Conservation (phyloP, 2,888 invertebrate species). For the Melikaiella ostensackeni region DNA sequence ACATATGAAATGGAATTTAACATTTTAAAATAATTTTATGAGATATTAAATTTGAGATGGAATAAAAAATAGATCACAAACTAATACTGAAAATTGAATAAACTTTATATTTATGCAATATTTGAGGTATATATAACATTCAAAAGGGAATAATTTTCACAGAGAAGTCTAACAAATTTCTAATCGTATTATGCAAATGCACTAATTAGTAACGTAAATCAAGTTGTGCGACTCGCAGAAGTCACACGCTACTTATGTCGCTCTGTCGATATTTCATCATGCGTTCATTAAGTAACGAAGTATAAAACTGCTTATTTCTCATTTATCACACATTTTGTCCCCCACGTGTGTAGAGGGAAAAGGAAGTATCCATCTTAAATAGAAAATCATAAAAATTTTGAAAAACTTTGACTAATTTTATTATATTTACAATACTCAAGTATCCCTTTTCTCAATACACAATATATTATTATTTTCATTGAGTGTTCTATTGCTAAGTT, state of each 20-base stretch:
- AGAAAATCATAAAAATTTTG: not conserved
- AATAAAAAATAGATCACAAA: not conserved
- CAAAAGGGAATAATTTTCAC: not conserved
- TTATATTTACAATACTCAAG: not conserved
- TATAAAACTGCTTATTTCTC: not conserved
- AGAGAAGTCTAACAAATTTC: conserved; percentile 1
- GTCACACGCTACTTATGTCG: conserved; percentile 46
- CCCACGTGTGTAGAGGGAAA: not conserved
- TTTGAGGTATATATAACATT: not conserved
- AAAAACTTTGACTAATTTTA: not conserved
- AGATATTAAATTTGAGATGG: not conserved
- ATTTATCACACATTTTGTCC: not conserved
- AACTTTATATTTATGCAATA: not conserved
- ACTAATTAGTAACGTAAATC: conserved; percentile 57
- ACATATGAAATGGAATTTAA: not conserved
- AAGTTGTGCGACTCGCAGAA: conserved; percentile 50
- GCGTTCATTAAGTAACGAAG: conserved; percentile 40
- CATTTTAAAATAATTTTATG: not conserved
- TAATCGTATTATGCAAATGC: conserved; percentile 53
- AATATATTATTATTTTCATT: conserved; percentile 35
- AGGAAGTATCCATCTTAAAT: not conserved
- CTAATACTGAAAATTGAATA: not conserved
- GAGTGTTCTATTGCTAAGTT: conserved; percentile 51
- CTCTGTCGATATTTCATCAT: conserved; percentile 47
- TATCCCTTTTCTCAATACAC: not conserved